Base-by-base conservation (phyloP, 2,888 invertebrate genomes). In the Sinotaia quadrata region DNA sequence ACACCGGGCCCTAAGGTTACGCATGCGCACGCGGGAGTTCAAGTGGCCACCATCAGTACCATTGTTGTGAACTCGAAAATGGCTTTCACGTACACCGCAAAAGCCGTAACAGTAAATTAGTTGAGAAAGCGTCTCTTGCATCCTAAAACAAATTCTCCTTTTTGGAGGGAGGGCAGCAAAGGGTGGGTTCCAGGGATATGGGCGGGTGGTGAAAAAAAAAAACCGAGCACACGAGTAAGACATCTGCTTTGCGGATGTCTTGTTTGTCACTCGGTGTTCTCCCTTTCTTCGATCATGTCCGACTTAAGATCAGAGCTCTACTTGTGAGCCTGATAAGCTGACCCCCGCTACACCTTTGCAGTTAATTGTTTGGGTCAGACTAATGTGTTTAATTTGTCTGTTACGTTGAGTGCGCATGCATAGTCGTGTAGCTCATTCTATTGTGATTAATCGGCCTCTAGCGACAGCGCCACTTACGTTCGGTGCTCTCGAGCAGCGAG, bases 11-110 rank as follows among this genome's bases (percentile, higher is more conserved):
- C 24, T 27, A 34, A 18, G 24, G n/a, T 54, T 56, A 56, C 44
- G 63, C 65, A 54, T 54, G 54, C 54, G 41, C 24, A 24, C 52
- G 37, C 29, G 29, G 12, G 5, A 41, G 33, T 54, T 65, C 37
- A 65, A 65, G 65, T 65, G 65, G 65, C 65, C 65, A 56, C 56
- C 65, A 41, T 33, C 36, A 33, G 65, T 15, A 44, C 44, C 41
- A 54, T 65, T 65, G 65, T 65, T 37, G 18, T 33, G 54, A 56
- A 54, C 54, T 54, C 34, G 56, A 54, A 33, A 29, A n/a, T 37
- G 37, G 31, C 33, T 65, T 65, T 41, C 37, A 41, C 27, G 37
- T 18, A 41, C 37, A 65, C 37, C 65, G 4, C 37, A 37, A 65
- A 29, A 36, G 24, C 54, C 65, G 54, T 54, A 65, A 54, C 56